A percentile compares a stretch with the other conserved stretches of the same genome.
Evolutionary conservation across 2,797 vertebrate species (phyloP).

Genomic region (Eidolon dupreanum): DNA sequence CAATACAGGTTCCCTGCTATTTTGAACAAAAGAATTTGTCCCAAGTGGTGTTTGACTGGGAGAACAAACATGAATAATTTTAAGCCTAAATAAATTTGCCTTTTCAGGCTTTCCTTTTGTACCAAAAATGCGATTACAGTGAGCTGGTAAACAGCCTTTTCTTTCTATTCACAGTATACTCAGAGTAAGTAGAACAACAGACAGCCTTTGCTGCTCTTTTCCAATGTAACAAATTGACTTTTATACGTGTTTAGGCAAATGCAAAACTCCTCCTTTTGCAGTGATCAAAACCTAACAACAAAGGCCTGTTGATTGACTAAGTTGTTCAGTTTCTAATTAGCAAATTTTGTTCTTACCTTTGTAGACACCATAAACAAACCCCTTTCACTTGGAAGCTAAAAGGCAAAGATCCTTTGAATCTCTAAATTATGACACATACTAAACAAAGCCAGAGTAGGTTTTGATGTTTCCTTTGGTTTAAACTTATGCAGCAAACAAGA

Average conservation of each 20-base stretch:
- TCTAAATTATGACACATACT: slow-evolving; percentile 46
- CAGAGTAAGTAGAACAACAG: neutral
- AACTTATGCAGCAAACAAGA: slow-evolving; percentile 51
- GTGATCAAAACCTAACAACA: slow-evolving; percentile 75
- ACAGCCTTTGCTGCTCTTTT: slow-evolving; percentile 64
- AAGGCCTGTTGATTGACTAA: slow-evolving; percentile 61
- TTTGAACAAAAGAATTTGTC: neutral
- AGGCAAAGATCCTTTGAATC: slow-evolving; percentile 64
- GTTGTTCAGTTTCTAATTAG: slow-evolving; percentile 77
- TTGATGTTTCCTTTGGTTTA: slow-evolving; percentile 71
- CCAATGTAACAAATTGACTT: slow-evolving; percentile 62
- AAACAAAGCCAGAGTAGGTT: slow-evolving; percentile 52
- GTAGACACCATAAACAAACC: slow-evolving; percentile 62
- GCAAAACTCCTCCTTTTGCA: slow-evolving; percentile 58
- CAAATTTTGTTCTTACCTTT: slow-evolving; percentile 78
- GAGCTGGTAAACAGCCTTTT: neutral
- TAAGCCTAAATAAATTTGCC: slow-evolving; percentile 20
- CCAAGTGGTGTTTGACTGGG: neutral
- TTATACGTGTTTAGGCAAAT: slow-evolving; percentile 24
- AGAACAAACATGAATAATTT: neutral
- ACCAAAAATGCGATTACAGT: neutral
- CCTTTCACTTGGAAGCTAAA: slow-evolving; percentile 68
- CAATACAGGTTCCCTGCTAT: neutral
- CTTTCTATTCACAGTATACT: neutral
- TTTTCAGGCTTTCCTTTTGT: slow-evolving; percentile 37